phyloP scores from a whole-genome alignment of 2,797 vertebrate genomes.

The Jordanella pulchra region DNA sequence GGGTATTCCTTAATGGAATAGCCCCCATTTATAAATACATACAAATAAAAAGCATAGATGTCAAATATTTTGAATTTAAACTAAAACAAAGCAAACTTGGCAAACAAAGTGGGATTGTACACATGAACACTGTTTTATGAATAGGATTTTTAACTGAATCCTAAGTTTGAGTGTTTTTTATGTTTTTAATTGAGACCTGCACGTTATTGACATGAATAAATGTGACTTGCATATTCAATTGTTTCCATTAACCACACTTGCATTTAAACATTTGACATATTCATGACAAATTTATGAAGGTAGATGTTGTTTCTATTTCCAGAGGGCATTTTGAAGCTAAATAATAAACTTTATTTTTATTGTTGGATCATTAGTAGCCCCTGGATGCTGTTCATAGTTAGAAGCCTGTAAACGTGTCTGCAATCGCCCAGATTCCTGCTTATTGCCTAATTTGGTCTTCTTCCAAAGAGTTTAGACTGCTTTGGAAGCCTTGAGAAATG shows the following conservation, averaged over 20 bases:
- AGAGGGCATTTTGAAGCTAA: neutral
- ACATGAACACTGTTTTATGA: neutral
- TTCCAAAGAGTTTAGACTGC: neutral
- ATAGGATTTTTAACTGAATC: too few species aligned
- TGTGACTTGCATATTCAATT: too few species aligned
- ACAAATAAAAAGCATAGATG: neutral
- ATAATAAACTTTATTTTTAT: too few species aligned
- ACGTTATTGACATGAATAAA: neutral
- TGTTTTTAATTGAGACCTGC: too few species aligned
- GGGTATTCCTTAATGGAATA: neutral
- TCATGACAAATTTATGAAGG: neutral
- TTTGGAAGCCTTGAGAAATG: neutral
- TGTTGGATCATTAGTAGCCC: neutral
- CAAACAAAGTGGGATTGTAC: neutral
- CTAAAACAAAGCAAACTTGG: neutral
- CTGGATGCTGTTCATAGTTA: neutral
- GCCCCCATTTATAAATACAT: neutral
- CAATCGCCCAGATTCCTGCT: neutral
- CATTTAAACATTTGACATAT: neutral
- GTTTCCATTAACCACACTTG: neutral
- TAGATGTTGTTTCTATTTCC: neutral
- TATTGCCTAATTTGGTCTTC: neutral
- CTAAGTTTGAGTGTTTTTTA: too few species aligned
- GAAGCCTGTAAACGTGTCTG: too few species aligned
- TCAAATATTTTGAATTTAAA: neutral